phyloP scores from a whole-genome alignment of 2,888 invertebrate genomes.

The Metopia argyrocephala region DNA sequence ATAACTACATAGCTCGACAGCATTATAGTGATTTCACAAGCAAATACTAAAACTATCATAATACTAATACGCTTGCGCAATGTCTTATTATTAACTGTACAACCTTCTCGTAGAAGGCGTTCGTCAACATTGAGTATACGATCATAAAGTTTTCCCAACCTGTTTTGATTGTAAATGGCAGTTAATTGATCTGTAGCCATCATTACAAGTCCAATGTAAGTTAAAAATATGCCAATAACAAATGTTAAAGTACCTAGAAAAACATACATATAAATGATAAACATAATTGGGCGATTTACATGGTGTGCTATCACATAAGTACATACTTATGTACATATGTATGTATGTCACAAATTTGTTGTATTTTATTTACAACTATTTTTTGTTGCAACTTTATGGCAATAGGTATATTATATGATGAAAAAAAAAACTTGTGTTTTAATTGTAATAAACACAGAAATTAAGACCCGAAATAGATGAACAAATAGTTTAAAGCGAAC shows the following conservation, averaged over 20 bases:
- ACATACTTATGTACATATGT: too few relatives aligned
- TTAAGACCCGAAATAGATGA: too few relatives aligned
- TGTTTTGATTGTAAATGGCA: slow-evolving; percentile 74
- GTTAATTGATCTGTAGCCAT: slow-evolving; percentile 76
- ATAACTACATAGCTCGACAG: slow-evolving; percentile 71
- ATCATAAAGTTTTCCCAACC: slow-evolving; percentile 73
- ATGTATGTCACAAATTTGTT: too few relatives aligned
- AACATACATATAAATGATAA: too few relatives aligned
- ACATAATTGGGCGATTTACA: too few relatives aligned
- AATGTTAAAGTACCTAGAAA: slow-evolving; percentile 75
- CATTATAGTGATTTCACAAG: slow-evolving; percentile 72
- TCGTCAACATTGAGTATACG: slow-evolving; percentile 75
- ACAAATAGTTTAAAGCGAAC: too few relatives aligned
- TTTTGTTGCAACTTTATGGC: too few relatives aligned
- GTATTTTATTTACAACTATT: too few relatives aligned
- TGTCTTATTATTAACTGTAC: slow-evolving; percentile 70
- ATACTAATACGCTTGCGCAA: slow-evolving; percentile 71
- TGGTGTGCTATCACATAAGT: too few relatives aligned
- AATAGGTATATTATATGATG: too few relatives aligned
- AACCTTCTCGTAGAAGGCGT: slow-evolving; percentile 73
- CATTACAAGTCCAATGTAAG: slow-evolving; percentile 77
- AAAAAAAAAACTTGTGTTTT: too few relatives aligned
- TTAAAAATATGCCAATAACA: slow-evolving; percentile 77
- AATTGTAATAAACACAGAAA: too few relatives aligned
- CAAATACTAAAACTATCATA: slow-evolving; percentile 71